Conservation (phyloP, 2,797 vertebrate genomes). For the Botia kubotai region DNA sequence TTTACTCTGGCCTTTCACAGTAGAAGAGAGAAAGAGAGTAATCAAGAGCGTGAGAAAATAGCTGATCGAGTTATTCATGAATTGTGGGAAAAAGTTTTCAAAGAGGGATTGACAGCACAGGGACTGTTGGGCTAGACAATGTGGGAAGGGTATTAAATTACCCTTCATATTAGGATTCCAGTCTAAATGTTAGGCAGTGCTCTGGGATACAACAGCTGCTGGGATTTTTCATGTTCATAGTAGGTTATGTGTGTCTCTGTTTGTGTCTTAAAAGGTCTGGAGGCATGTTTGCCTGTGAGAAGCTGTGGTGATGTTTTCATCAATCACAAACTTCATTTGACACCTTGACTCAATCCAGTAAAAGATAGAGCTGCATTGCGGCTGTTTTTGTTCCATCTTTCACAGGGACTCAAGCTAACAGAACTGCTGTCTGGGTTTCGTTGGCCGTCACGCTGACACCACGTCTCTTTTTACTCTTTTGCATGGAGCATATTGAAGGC, state of each 20-base stretch:
- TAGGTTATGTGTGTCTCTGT: conserved; percentile 1
- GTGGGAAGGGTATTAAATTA: conserved; percentile 40
- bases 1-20: conserved; percentile 30
- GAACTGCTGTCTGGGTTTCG: conserved; percentile 34
- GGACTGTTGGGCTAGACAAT: conserved; percentile 2
- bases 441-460: conserved; percentile 13
- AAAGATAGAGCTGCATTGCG: conserved; percentile 33
- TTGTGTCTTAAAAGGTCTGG: conserved; percentile 33
- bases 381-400: conserved; percentile 30
- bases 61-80: conserved; percentile 37
- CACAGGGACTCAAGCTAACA: conserved; percentile 14
- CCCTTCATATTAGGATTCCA: conserved; percentile 17
- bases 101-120: conserved; percentile 20
- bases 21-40: conserved; percentile 15
- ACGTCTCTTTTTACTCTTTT: conserved; percentile 12
- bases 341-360: conserved; percentile 24
- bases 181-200: conserved; percentile 1
- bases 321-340: conserved; percentile 37
- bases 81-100: conserved; percentile 10
- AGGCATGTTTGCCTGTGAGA: conserved; percentile 5
- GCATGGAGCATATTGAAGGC: conserved; percentile 3
- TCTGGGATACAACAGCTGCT: conserved; percentile 5
- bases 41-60: conserved; percentile 21
- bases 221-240: not conserved
- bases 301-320: conserved; percentile 32